Evolutionary conservation across 2,888 invertebrate species (phyloP), one percentile per base, ranked within the genome.

Genomic region (Spialia ferax): DNA sequence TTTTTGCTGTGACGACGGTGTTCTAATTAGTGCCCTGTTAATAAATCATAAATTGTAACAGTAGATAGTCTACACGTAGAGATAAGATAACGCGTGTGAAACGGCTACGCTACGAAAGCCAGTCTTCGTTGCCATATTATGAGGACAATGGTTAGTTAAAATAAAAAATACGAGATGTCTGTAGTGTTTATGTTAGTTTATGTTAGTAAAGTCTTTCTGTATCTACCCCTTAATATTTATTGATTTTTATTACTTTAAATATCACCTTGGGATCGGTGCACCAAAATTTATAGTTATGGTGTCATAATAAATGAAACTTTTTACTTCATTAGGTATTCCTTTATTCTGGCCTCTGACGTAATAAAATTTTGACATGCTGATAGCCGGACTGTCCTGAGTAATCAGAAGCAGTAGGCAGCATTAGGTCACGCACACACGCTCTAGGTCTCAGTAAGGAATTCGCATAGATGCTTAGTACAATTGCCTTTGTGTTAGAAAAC

Each of bases 401-500:
- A 18, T 6, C 38, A 7, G 0, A 20, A 50, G 13, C 11, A 3
- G 10, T 23, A 52, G 59, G 65, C 38, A 15, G 13, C 50, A 59
- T 52, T 38, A 65, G 65, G 68, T 68, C 57, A 62, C 56, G 50
- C 62, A 68, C 67, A 50, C 62, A 68, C 48, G 32, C 57, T 65
- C 66, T 45, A 29, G 15, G 55, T 55, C 45, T 29, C 55, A 32
- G 32, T 55, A 22, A 60, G 54, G 66, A 73, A 72, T 77, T 77
- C 86, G 84, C 87, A 85, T 84, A 87, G 78, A 80, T 79, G 81
- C 80, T 82, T 83, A 82, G 77, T 74, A 82, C 86, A 89, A 89
- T 89, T 84, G 83, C 84, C 88, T 89, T 91, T 89, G 89, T 91
- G 81, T 77, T 80, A 78, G 81, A 83, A 85, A 88, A 92, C 89